These are phyloP conservation scores for Crotalus viridis DNA, from an alignment of 2,113 vertebrate species.

Conservation along the genomic window DNA sequence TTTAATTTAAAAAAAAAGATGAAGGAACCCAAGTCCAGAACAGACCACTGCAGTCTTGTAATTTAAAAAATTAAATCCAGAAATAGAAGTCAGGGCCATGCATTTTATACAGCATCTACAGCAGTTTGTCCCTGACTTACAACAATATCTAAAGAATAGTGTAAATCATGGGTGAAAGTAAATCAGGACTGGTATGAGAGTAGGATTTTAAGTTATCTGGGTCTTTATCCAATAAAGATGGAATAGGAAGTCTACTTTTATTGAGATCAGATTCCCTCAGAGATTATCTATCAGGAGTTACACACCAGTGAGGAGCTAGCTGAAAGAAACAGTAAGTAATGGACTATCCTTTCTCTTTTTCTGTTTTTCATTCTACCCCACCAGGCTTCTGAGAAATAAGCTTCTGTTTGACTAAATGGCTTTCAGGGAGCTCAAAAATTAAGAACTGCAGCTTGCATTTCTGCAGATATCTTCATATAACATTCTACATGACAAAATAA, in stretches of 20 bases:
- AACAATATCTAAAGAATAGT: not conserved
- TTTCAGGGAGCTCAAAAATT: not conserved
- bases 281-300: not conserved
- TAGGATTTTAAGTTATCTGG: not conserved
- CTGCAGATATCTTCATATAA: not conserved
- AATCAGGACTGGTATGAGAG: not conserved
- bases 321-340: not conserved
- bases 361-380: not conserved
- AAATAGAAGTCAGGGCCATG: not conserved
- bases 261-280: not conserved
- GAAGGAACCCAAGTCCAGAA: not conserved
- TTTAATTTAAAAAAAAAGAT: not conserved
- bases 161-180: not conserved
- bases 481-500: not conserved
- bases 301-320: not conserved
- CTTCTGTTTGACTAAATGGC: not conserved
- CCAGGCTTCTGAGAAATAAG: not conserved
- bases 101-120: not conserved
- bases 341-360: not conserved
- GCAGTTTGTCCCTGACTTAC: not conserved
- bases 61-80: not conserved
- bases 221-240: not conserved
- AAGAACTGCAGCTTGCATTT: not conserved
- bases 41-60: not conserved
- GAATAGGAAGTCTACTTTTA: not conserved